Evolutionary conservation across 2,113 vertebrate species (phyloP).

Genomic region (Gallinago paraguaiae): DNA sequence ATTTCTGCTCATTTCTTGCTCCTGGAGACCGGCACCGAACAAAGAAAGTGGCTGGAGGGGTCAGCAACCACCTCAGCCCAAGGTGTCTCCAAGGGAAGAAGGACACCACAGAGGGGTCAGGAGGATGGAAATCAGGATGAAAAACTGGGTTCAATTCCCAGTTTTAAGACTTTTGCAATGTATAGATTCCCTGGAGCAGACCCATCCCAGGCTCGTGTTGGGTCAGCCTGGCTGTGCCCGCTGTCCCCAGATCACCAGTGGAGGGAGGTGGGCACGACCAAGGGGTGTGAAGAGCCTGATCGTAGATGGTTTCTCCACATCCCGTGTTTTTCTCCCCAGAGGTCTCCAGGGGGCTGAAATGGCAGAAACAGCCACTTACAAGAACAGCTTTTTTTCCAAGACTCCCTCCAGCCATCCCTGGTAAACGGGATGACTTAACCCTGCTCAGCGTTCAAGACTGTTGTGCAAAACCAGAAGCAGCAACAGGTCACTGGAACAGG

Average conservation of each 20-base stretch:
- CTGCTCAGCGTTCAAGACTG: background rate
- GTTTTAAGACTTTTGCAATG: background rate
- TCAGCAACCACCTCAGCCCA: background rate
- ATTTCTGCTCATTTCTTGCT: background rate
- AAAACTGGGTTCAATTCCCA: background rate
- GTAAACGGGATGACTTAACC: background rate
- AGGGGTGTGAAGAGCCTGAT: background rate
- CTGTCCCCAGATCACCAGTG: background rate
- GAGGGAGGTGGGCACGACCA: background rate
- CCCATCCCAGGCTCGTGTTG: background rate
- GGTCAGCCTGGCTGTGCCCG: background rate
- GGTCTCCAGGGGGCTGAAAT: background rate
- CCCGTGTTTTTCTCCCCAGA: background rate
- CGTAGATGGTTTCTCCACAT: background rate
- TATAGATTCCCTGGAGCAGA: background rate
- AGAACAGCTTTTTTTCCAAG: background rate
- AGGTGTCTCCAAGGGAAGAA: background rate
- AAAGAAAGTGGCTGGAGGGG: background rate
- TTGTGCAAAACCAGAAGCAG: background rate
- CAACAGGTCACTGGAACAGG: background rate
- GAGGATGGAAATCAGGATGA: background rate
- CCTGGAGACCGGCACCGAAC: background rate
- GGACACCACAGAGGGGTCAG: background rate
- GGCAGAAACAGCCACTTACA: background rate
- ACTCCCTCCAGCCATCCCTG: background rate